Percentiles rank a stretch among this genome's conserved stretches.
These are phyloP conservation scores for Bubo bubo DNA, from an alignment of 2,113 vertebrate species.

Conservation along the genomic window DNA sequence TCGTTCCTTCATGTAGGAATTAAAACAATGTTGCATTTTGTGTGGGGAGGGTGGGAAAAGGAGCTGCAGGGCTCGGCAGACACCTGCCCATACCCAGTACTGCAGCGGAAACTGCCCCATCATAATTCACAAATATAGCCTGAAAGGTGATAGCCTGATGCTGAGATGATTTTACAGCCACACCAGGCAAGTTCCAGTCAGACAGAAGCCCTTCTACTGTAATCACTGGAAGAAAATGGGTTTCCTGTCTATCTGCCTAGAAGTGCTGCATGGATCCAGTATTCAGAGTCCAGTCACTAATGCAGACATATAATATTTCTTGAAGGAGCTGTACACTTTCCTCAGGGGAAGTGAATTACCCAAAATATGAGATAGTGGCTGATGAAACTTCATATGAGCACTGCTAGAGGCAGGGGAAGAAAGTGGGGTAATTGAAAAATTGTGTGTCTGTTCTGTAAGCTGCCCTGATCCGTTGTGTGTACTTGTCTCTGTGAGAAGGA, in stretches of 20 bases:
- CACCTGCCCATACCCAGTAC: constrained; percentile 46
- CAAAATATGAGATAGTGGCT: constrained; percentile 33
- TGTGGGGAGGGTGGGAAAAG: neutral
- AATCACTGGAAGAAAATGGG: constrained; percentile 70
- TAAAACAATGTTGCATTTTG: constrained; percentile 74
- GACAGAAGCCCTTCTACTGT: constrained; percentile 70
- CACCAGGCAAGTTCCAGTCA: constrained; percentile 52
- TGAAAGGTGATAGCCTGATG: constrained; percentile 77
- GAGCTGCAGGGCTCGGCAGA: constrained; percentile 3
- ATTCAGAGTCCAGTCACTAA: neutral
- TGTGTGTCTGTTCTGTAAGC: neutral
- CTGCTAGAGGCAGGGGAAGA: neutral
- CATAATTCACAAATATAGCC: constrained; percentile 72
- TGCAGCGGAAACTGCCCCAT: constrained; percentile 49
- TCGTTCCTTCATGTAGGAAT: constrained; percentile 56
- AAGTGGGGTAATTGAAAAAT: neutral
- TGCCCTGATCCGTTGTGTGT: neutral
- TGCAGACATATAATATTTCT: neutral
- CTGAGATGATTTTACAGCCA: constrained; percentile 73
- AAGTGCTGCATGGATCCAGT: neutral
- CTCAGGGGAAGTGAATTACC: constrained; percentile 2
- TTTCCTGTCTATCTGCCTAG: constrained; percentile 73
- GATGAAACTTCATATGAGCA: neutral
- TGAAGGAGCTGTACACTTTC: neutral
- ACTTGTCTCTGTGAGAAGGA: rapidly evolving